Conservation (phyloP, 2,888 invertebrate species). For the Drosophila trichaetosa region DNA sequence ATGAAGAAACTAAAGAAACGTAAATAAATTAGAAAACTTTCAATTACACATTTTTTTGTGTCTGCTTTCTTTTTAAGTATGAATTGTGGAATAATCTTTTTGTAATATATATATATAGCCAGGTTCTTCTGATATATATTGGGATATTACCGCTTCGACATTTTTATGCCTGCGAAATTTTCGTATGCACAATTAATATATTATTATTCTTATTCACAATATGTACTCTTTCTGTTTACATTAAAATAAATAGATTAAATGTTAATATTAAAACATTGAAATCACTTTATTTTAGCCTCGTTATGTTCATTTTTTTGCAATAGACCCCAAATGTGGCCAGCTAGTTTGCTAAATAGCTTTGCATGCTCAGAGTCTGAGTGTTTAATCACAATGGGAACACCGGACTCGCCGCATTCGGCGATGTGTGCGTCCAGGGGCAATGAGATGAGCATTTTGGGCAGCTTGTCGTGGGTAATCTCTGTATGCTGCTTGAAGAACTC, state of each 20-base stretch:
- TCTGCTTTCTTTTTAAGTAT: background rate
- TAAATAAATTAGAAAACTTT: slow-evolving; percentile 80
- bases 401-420: slow-evolving; percentile 83
- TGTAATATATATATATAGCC: background rate
- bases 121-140: background rate
- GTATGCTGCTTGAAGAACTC: slow-evolving; percentile 88
- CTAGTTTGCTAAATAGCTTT: slow-evolving; percentile 62
- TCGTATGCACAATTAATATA: background rate
- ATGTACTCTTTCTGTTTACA: background rate
- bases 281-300: slow-evolving; percentile 15
- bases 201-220: background rate
- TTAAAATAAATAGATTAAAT: background rate
- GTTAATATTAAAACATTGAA: background rate
- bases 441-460: slow-evolving; percentile 89
- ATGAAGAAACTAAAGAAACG: slow-evolving; percentile 87
- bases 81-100: background rate
- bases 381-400: slow-evolving; percentile 82
- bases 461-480: background rate
- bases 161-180: background rate
- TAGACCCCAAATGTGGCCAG: slow-evolving; percentile 47
- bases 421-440: slow-evolving; percentile 82
- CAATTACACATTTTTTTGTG: background rate
- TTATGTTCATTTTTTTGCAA: slow-evolving; percentile 14
- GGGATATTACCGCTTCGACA: no score
- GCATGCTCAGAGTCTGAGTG: slow-evolving; percentile 79